A percentile compares a stretch with the other conserved stretches of the same genome.
Evolutionary conservation across 64 coral and sea anemone genomes (phyloP).

Genomic region (Porites lutea): DNA sequence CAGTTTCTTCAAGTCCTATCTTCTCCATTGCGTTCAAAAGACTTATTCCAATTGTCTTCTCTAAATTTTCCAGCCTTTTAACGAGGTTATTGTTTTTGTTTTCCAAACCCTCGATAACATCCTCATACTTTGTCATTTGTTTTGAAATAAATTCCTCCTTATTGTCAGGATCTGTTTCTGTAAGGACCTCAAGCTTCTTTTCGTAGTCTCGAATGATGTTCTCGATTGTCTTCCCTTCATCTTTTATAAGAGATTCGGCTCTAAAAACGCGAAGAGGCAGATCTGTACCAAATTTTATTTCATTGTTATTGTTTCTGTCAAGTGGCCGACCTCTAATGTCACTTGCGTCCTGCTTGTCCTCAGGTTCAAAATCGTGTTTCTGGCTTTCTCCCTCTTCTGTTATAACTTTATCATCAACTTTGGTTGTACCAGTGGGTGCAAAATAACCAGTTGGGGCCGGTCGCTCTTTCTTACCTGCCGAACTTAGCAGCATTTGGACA

Average conservation of each 20-base stretch:
- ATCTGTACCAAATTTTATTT: background rate
- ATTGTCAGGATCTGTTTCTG: background rate
- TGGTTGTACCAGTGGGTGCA: no score
- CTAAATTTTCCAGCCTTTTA: background rate
- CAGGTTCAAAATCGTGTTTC: background rate
- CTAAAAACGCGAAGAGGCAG: background rate
- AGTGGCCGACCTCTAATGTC: background rate
- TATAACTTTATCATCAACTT: background rate
- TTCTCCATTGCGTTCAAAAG: slow-evolving; percentile 34
- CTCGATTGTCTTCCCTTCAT: slow-evolving; percentile 15
- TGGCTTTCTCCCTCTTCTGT: background rate
- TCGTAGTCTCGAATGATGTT: slow-evolving; percentile 1
- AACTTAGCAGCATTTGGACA: background rate
- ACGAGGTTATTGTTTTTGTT: background rate
- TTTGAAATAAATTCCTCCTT: background rate
- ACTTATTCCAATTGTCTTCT: slow-evolving; percentile 42
- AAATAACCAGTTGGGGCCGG: background rate
- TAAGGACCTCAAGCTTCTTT: slow-evolving; percentile 3
- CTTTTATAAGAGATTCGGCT: background rate
- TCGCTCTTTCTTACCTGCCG: background rate
- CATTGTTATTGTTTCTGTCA: slow-evolving; percentile 2
- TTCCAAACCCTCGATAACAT: background rate
- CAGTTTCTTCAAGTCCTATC: background rate
- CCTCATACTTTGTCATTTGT: background rate
- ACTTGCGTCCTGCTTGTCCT: background rate